These are phyloP conservation scores for Panzeria rudis DNA, from an alignment of 2,888 invertebrate genomes.

Conservation along the genomic window DNA sequence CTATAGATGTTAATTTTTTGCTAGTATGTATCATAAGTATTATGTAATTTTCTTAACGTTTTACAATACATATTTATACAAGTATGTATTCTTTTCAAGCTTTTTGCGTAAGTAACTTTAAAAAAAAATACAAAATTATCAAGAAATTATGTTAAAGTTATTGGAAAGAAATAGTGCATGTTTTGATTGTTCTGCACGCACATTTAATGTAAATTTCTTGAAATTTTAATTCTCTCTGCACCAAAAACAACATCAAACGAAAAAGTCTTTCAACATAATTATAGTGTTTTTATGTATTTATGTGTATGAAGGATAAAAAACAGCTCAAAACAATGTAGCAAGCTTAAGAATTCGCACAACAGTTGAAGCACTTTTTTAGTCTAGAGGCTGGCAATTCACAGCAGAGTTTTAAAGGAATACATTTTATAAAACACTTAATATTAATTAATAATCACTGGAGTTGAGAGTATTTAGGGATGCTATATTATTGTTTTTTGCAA, in stretches of 20 bases:
- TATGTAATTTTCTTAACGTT: constrained; percentile 21
- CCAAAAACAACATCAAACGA: not conserved
- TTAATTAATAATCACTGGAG: no score
- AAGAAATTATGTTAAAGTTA: constrained; percentile 45
- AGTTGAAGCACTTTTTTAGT: not conserved
- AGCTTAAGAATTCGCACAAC: not conserved
- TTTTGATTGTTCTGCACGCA: constrained; percentile 65
- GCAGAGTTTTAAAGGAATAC: not conserved
- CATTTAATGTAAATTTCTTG: constrained; percentile 67
- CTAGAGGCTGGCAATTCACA: constrained; percentile 17
- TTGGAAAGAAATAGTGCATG: constrained; percentile 59
- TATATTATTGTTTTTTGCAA: no score
- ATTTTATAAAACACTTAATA: no score
- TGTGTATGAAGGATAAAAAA: not conserved
- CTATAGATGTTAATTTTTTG: not conserved
- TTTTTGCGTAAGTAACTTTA: constrained; percentile 44
- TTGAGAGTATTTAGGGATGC: no score
- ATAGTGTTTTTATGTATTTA: not conserved
- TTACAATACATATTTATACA: not conserved
- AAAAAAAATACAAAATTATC: constrained; percentile 17
- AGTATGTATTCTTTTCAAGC: constrained; percentile 5
- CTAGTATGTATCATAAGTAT: constrained; percentile 7
- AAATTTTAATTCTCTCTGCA: not conserved
- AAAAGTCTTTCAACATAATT: constrained; percentile 38
- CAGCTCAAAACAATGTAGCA: constrained; percentile 14